phyloP scores from a whole-genome alignment of 2,797 vertebrate species.

The Thripadectes ignobilis region DNA sequence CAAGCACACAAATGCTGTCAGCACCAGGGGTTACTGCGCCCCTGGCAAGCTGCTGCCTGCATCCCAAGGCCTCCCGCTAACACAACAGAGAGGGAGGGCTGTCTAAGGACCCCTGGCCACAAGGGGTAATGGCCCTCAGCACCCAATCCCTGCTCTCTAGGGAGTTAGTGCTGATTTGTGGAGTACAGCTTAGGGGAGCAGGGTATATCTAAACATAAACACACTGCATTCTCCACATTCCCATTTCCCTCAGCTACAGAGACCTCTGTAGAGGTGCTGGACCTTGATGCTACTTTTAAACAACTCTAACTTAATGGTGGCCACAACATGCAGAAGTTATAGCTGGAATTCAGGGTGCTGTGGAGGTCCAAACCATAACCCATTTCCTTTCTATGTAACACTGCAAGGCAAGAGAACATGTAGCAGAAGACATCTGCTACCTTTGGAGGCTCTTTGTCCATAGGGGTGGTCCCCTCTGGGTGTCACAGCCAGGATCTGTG shows the following conservation, averaged over 20 bases:
- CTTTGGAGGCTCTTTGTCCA: not conserved
- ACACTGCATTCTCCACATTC: not conserved
- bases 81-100: not conserved
- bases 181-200: not conserved
- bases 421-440: not conserved
- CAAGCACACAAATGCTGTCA: not conserved
- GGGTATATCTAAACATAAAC: not conserved
- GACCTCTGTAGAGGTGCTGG: not conserved
- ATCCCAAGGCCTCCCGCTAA: fast-evolving
- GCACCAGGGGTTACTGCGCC: not conserved
- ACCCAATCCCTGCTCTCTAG: not conserved
- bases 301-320: not conserved
- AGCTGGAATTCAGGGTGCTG: not conserved
- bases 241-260: not conserved
- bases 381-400: not conserved
- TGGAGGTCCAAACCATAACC: not conserved
- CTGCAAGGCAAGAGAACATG: fast-evolving
- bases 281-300: not conserved
- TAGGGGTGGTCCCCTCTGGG: not conserved
- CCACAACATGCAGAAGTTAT: not conserved
- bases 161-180: not conserved
- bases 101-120: not conserved
- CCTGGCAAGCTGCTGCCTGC: fast-evolving
- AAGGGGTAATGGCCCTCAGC: not conserved
- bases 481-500: not conserved